phyloP scores from a whole-genome alignment of 2,888 invertebrate genomes.

The Callimorpha dominula region DNA sequence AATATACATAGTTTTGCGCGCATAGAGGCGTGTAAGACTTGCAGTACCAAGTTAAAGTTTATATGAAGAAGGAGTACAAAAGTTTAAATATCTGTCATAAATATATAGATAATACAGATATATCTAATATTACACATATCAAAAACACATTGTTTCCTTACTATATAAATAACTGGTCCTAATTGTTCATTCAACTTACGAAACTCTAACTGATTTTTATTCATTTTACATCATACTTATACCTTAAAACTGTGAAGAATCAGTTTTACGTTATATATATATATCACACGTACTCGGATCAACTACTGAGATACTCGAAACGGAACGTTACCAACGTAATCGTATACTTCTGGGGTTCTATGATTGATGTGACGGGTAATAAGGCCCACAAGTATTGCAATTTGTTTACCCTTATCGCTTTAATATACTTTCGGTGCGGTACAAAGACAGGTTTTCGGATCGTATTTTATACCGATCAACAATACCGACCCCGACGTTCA shows the following conservation, averaged over 20 bases:
- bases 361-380: constrained; percentile 86
- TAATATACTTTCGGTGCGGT: constrained; percentile 71
- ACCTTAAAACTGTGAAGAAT: not conserved
- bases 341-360: constrained; percentile 76
- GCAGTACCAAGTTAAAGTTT: too few species aligned
- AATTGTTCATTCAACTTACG: too few species aligned
- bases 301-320: constrained; percentile 59
- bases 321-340: constrained; percentile 62
- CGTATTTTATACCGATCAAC: constrained; percentile 82
- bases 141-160: too few species aligned
- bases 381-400: constrained; percentile 84
- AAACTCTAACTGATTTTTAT: too few species aligned
- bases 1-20: too few species aligned
- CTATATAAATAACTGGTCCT: too few species aligned
- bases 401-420: constrained; percentile 85
- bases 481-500: constrained; percentile 72
- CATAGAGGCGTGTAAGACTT: too few species aligned
- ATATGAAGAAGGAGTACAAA: too few species aligned
- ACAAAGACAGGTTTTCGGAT: constrained; percentile 73
- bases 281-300: constrained; percentile 24
- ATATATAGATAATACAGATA: too few species aligned
- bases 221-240: not conserved
- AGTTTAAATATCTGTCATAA: too few species aligned
- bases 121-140: too few species aligned
- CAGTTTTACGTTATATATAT: constrained; percentile 9